phyloP scores from a whole-genome alignment of 1,140 invertebrate species.

The Drosophila lini region DNA sequence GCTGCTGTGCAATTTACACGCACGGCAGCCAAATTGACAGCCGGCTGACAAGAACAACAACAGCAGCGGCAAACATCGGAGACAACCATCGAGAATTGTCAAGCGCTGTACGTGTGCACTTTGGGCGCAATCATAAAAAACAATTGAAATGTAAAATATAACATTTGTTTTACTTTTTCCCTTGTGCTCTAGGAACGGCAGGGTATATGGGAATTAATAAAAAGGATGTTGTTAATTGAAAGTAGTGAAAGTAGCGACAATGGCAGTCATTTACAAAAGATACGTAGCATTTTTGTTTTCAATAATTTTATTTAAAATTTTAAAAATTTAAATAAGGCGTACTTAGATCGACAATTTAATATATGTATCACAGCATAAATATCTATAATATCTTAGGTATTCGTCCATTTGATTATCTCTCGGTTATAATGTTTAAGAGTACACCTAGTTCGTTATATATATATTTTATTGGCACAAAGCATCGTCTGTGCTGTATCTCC shows the following conservation, averaged over 20 bases:
- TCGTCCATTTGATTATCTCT: too few relatives aligned
- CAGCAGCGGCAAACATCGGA: constrained; percentile 24
- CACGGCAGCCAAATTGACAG: constrained; percentile 76
- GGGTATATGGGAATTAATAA: not conserved
- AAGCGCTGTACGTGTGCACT: constrained; percentile 69
- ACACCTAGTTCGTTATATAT: constrained; percentile 1
- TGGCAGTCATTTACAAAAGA: rapidly evolving
- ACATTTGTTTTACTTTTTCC: constrained; percentile 59
- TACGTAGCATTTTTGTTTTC: not conserved
- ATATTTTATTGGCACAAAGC: not conserved
- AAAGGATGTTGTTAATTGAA: not conserved
- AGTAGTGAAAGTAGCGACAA: not conserved
- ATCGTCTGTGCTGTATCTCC: constrained; percentile 12
- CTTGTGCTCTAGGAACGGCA: constrained; percentile 3
- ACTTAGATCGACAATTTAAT: not conserved
- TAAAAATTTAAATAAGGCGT: too few relatives aligned
- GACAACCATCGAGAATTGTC: constrained; percentile 50
- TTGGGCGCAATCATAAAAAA: constrained; percentile 81
- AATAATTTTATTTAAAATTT: too few relatives aligned
- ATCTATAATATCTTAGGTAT: not conserved
- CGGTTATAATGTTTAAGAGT: not conserved
- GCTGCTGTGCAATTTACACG: constrained; percentile 81
- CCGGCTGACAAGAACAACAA: constrained; percentile 58
- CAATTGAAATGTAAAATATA: constrained; percentile 83
- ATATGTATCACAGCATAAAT: not conserved